Evolutionary conservation across 2,888 invertebrate species (phyloP).

Genomic region (Phyto melanocephala): DNA sequence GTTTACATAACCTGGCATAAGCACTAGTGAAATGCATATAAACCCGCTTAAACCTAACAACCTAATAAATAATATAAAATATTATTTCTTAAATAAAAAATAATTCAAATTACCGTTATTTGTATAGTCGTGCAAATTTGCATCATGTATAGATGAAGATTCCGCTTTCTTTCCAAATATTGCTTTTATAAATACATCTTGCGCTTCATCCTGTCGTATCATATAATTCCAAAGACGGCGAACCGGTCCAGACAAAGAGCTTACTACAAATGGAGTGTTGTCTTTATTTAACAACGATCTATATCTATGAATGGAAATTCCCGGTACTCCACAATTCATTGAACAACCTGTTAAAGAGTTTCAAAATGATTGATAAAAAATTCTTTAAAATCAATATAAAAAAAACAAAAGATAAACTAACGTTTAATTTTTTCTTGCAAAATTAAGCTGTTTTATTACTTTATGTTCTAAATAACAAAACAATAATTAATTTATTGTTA

Average conservation of each 20-base stretch:
- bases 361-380: too few relatives aligned
- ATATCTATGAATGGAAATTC: conserved; percentile 96
- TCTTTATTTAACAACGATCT: conserved; percentile 93
- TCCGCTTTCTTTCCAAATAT: conserved; percentile 86
- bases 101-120: conserved; percentile 51
- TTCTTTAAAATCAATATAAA: neutral
- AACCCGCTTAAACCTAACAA: too few relatives aligned
- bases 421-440: too few relatives aligned
- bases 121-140: conserved; percentile 14
- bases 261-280: conserved; percentile 94
- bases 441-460: too few relatives aligned
- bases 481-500: too few relatives aligned
- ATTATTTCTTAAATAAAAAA: neutral
- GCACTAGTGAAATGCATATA: too few relatives aligned
- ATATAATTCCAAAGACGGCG: conserved; percentile 94
- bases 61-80: too few relatives aligned
- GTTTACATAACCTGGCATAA: too few relatives aligned
- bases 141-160: conserved; percentile 16
- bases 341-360: conserved; percentile 83
- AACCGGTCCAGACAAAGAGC: conserved; percentile 86
- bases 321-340: conserved; percentile 85
- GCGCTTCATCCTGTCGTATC: conserved; percentile 94
- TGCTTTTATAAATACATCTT: conserved; percentile 96
- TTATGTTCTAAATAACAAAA: too few relatives aligned
- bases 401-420: too few relatives aligned